Evolutionary conservation across 2,888 invertebrate genomes (phyloP), one percentile per base, ranked within the genome.

Genomic region (Aspidiotus rigidus): DNA sequence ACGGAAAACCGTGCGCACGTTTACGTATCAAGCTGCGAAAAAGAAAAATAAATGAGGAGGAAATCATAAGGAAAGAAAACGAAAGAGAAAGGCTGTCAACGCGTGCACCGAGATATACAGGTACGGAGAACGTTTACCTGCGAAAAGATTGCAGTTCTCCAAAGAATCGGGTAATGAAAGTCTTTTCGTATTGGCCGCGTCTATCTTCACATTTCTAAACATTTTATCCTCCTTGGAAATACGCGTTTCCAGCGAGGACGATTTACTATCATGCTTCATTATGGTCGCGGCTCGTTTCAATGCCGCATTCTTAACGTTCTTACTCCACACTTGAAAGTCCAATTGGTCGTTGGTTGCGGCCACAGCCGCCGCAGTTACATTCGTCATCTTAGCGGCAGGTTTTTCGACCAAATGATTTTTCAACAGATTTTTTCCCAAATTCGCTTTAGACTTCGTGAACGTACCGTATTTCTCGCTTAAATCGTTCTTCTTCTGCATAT

Each of bases 81-180:
- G 16, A 54, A 53, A 64, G 15, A 40, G 44, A 64, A 56, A 56
- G 13, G 64, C 64, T 10, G 64, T 16, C 10, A 54, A 49, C 62
- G 49, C 7, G 67, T 60, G 67, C 60, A 60, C 42, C 39, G 44
- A 28, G 28, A 28, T 5, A 28, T 28, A 28, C 28, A 28, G 28
- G 28, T 28, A 28, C 28, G 28, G 28, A 28, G 28, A 28, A 28
- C 28, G 59, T 7, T 67, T 67, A 67, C 67, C 67, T 67, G 67
- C 39, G 10, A 0, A 11, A 7, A 15, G 13, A 60, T 42, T 59
- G 28, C 67, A 59, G 42, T 42, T 44, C 16, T 59, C 42, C 56
- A 67, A 17, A n/a, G 67, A n/a, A 10, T 39, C 67, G 44, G 67
- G 67, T 67, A 67, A 59, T 44, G 67, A 67, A 15, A 60, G 60